phyloP scores from a whole-genome alignment of 2,797 vertebrate genomes.

The Siniperca undulata region DNA sequence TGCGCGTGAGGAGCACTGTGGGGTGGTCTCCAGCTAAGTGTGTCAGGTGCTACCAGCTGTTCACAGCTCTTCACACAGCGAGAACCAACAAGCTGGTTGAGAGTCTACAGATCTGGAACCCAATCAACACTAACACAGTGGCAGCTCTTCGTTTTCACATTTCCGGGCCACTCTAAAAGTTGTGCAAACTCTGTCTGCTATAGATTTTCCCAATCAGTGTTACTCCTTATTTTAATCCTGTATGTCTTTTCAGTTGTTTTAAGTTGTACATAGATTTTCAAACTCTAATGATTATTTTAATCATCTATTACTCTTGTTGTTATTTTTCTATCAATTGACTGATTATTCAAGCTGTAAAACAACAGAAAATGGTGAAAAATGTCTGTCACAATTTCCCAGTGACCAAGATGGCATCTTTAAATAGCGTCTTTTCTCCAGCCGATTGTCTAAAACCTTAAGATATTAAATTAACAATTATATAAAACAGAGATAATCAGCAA shows the following conservation, averaged over 20 bases:
- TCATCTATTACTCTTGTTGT: too few relatives aligned
- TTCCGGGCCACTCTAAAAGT: background rate
- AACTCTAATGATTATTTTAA: background rate
- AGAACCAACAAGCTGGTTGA: conserved; percentile 52
- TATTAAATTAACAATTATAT: too few relatives aligned
- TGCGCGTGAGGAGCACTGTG: conserved; percentile 7
- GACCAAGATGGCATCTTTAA: background rate
- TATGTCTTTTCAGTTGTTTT: background rate
- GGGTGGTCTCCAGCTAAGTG: conserved; percentile 67
- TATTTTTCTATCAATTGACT: background rate
- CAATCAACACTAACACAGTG: conserved; percentile 38
- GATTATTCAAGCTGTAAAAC: background rate
- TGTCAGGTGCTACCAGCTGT: conserved; percentile 77
- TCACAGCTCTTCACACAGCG: conserved; percentile 56
- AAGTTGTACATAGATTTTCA: background rate
- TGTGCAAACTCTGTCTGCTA: background rate
- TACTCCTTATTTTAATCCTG: background rate
- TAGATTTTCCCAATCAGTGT: background rate
- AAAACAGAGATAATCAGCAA: background rate
- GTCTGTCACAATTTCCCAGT: background rate
- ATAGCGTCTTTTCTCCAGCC: background rate
- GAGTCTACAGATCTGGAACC: conserved; percentile 47
- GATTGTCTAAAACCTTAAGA: background rate
- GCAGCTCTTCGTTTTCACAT: conserved; percentile 23
- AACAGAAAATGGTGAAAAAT: background rate